phyloP scores from a whole-genome alignment of 1,140 invertebrate genomes.

The Xylocopa sonorina region DNA sequence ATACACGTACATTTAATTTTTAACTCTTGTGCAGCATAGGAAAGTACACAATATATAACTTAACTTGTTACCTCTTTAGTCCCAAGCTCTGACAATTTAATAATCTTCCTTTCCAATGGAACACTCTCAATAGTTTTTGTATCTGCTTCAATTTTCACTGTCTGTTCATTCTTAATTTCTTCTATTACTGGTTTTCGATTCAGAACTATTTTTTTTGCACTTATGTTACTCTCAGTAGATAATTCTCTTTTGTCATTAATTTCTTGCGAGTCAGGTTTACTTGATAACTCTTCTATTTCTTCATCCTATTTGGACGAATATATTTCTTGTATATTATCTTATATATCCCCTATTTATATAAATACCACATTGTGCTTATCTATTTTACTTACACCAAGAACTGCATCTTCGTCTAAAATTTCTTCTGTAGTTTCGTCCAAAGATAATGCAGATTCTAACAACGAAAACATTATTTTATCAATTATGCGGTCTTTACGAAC shows the following conservation, averaged over 20 bases:
- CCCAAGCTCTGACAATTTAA: slow-evolving; percentile 85
- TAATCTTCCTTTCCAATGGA: slow-evolving; percentile 81
- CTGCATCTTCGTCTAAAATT: slow-evolving; percentile 82
- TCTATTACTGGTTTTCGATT: slow-evolving; percentile 85
- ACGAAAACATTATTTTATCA: slow-evolving; percentile 44
- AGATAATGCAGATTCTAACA: slow-evolving; percentile 76
- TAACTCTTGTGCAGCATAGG: background rate
- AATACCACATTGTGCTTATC: background rate
- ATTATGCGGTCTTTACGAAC: slow-evolving; percentile 3
- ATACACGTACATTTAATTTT: background rate
- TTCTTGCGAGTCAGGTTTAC: slow-evolving; percentile 76
- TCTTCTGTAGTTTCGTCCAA: slow-evolving; percentile 80
- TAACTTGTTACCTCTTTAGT: slow-evolving; percentile 84
- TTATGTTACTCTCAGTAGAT: slow-evolving; percentile 69
- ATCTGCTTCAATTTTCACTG: slow-evolving; percentile 64
- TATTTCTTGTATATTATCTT: background rate
- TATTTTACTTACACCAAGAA: slow-evolving; percentile 77
- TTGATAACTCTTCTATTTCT: slow-evolving; percentile 78
- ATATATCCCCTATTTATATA: background rate
- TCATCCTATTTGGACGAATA: slow-evolving; percentile 72
- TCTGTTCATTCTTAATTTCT: slow-evolving; percentile 73
- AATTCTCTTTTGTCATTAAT: slow-evolving; percentile 74
- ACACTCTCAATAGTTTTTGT: slow-evolving; percentile 53
- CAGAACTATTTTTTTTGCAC: slow-evolving; percentile 85
- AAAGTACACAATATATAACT: background rate